Percentiles rank a stretch among this genome's conserved stretches.
phyloP scores from a whole-genome alignment of 2,113 vertebrate species.

The Edolisoma coerulescens region DNA sequence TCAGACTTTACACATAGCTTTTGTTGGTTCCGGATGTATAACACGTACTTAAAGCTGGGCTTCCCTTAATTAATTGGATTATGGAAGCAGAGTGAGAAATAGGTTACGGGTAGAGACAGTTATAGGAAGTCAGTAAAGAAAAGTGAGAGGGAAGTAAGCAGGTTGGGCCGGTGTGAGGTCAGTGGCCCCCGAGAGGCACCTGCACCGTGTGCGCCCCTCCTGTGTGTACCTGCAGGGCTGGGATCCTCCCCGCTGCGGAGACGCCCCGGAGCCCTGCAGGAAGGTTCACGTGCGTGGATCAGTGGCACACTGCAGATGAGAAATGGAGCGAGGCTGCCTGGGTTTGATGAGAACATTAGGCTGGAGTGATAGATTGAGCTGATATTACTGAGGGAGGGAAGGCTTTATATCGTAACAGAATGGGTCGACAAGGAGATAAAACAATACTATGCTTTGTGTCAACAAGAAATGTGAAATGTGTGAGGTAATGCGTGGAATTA shows the following conservation, averaged over 20 bases:
- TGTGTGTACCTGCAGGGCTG: neutral
- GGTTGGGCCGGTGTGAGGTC: neutral
- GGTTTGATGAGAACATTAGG: neutral
- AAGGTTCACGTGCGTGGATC: neutral
- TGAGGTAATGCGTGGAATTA: neutral
- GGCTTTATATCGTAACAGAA: conserved; percentile 9
- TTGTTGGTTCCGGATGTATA: neutral
- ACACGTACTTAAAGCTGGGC: neutral
- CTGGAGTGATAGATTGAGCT: conserved; percentile 29
- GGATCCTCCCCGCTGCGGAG: neutral
- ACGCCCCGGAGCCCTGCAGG: neutral
- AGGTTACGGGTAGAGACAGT: neutral
- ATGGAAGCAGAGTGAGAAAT: neutral
- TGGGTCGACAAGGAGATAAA: conserved; percentile 10
- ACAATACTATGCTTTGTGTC: conserved; percentile 18
- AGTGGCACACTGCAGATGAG: neutral
- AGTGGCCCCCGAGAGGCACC: neutral
- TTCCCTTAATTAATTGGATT: neutral
- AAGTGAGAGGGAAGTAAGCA: neutral
- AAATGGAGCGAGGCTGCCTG: neutral
- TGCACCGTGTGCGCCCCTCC: neutral
- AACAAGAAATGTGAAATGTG: neutral
- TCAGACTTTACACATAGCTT: neutral
- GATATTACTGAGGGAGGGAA: neutral
- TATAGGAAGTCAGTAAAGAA: neutral